Conservation (phyloP, 1,140 invertebrate genomes). For the Drosophila neocordata region DNA sequence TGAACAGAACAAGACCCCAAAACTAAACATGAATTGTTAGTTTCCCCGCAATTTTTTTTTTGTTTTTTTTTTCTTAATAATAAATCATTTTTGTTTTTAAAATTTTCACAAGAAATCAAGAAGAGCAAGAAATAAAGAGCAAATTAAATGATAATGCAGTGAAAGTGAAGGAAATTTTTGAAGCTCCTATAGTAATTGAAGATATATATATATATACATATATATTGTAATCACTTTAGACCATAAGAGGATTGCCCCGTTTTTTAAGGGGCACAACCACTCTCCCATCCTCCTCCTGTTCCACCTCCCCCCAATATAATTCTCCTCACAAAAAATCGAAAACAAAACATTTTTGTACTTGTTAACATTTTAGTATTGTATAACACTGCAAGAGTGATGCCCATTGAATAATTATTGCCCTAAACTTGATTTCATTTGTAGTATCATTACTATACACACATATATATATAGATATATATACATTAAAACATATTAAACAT, state of each 20-base stretch:
- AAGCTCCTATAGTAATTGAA: slow-evolving; percentile 77
- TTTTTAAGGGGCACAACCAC: slow-evolving; percentile 48
- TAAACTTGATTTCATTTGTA: slow-evolving; percentile 46
- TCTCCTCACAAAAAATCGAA: slow-evolving; percentile 24
- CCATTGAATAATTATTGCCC: slow-evolving; percentile 26
- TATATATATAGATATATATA: slow-evolving; percentile 26
- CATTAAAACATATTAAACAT: slow-evolving; percentile 31
- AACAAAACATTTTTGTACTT: slow-evolving; percentile 38
- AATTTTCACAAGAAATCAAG: slow-evolving; percentile 27
- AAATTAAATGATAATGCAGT: slow-evolving; percentile 46
- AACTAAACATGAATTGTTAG: slow-evolving; percentile 60
- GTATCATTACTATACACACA: slow-evolving; percentile 47
- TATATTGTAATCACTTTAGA: slow-evolving; percentile 48
- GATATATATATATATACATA: slow-evolving; percentile 49
- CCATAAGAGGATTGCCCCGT: slow-evolving; percentile 54
- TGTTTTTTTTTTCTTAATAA: slow-evolving; percentile 52
- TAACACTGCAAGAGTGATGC: slow-evolving; percentile 3
- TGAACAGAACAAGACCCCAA: slow-evolving; percentile 18
- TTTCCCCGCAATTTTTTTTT: slow-evolving; percentile 13
- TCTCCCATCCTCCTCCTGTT: not conserved
- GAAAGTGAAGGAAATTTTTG: slow-evolving; percentile 41
- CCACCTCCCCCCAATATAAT: not conserved
- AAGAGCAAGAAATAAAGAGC: slow-evolving; percentile 24
- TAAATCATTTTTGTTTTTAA: slow-evolving; percentile 51
- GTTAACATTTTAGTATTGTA: slow-evolving; percentile 27